Evolutionary conservation across 2,113 vertebrate species (phyloP), one percentile per base, ranked within the genome.

Genomic region (Alces alces): DNA sequence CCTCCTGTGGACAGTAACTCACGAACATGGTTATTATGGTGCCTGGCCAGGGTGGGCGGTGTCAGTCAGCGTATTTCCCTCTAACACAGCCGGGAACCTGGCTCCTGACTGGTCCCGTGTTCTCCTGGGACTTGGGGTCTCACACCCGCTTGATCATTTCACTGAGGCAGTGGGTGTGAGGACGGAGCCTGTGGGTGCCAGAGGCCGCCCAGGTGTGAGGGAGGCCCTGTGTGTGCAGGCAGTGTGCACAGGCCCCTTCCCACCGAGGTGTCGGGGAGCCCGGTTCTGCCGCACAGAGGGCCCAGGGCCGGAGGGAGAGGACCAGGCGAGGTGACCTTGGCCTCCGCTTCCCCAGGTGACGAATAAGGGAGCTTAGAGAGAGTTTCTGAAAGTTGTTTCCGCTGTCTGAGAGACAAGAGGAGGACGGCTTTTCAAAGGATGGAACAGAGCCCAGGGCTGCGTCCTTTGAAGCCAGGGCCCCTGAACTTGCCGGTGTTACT

Each of bases 401-500:
- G 21, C 16, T 85, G 57, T 23, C 52, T n/a, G n/a, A 64, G 52
- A 21, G 17, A 12, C 19, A 33, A 1, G 45, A 8, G 5, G 9
- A 19, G 33, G 30, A 27, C 8, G 3, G 2, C 15, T 64, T 11
- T 60, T 8, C 54, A 39, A 17, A 84, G 82, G 33, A 3, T 0
- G 1, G 9, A 25, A 2, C 0, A 6, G n/a, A 14, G 43, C 0
- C 0, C 57, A 55, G n/a, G 58, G 6, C 30, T 4, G 25, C 17
- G 1, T 5, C 36, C 52, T 43, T 55, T 13, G 6, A 30, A 50
- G 80, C 61, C 16, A 1, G 17, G 23, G 52, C 39, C 23, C 84
- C 28, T 2, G 27, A 25, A 9, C 2, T 0, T 3, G 10, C 70
- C 0, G 4, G 5, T 43, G 1, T 21, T 1, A 16, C 3, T 28